Evolutionary conservation across 2,888 invertebrate genomes (phyloP).

Genomic region (Drosophila siamana): DNA sequence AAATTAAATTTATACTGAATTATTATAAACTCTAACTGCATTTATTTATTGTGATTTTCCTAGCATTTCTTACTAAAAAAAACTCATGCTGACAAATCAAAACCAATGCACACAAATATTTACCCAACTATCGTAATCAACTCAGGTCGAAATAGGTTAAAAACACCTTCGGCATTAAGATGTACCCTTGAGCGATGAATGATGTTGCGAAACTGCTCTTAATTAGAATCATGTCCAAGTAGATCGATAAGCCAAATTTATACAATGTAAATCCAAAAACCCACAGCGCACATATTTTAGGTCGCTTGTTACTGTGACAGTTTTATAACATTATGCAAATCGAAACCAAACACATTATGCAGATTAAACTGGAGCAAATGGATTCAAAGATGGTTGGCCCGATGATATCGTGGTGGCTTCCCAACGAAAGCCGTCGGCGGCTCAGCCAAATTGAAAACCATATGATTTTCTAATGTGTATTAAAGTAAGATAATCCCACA

Average conservation of each 20-base stretch:
- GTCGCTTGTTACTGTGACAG: not conserved
- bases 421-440: not conserved
- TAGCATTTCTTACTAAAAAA: not conserved
- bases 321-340: conserved; percentile 5
- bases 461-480: not conserved
- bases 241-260: not conserved
- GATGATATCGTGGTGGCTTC: not conserved
- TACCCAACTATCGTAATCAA: not conserved
- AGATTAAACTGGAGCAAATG: not conserved
- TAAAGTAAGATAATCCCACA: no score
- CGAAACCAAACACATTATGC: not conserved
- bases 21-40: no score
- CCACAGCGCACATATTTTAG: not conserved
- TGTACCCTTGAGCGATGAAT: not conserved
- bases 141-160: not conserved
- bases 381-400: not conserved
- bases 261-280: not conserved
- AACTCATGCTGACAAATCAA: not conserved
- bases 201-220: not conserved
- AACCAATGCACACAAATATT: not conserved
- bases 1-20: no score
- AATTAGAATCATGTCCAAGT: conserved; percentile 2
- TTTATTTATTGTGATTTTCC: not conserved
- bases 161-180: not conserved
- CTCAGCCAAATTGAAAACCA: not conserved